phyloP scores from a whole-genome alignment of 2,113 vertebrate genomes.

The Gymnorhina tibicen region DNA sequence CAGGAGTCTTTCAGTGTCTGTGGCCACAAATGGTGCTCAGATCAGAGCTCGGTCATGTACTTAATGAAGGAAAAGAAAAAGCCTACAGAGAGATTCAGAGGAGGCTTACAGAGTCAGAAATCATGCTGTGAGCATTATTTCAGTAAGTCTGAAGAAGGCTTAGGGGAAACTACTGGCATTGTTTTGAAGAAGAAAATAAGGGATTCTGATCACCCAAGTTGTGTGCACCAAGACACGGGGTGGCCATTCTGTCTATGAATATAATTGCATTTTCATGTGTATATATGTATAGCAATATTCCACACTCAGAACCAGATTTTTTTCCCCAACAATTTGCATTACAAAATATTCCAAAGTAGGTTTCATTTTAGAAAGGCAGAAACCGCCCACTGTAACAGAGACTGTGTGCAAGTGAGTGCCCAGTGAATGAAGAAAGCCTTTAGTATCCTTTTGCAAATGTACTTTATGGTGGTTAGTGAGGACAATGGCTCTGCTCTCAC shows the following conservation, averaged over 20 bases:
- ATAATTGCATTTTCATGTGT: not conserved
- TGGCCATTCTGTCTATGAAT: not conserved
- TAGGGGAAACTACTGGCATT: not conserved
- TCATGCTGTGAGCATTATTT: not conserved
- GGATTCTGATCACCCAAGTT: not conserved
- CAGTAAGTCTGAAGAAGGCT: not conserved
- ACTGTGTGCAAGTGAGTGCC: not conserved
- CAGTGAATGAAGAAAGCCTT: not conserved
- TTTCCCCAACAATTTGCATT: not conserved
- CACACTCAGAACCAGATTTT: not conserved
- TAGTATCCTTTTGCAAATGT: slow-evolving; percentile 36
- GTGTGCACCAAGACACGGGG: not conserved
- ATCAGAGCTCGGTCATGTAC: not conserved
- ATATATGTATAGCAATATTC: not conserved
- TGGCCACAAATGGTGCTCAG: not conserved
- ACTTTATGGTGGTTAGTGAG: not conserved
- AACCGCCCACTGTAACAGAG: not conserved
- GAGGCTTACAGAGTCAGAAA: not conserved
- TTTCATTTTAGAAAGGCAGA: not conserved
- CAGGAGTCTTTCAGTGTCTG: not conserved
- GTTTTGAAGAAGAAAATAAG: not conserved
- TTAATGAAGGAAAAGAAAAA: not conserved
- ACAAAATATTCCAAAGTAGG: not conserved
- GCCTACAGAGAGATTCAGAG: not conserved
- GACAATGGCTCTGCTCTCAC: slow-evolving; percentile 39